Evolutionary conservation across 2,888 invertebrate species (phyloP).

Genomic region (Melieria picta): DNA sequence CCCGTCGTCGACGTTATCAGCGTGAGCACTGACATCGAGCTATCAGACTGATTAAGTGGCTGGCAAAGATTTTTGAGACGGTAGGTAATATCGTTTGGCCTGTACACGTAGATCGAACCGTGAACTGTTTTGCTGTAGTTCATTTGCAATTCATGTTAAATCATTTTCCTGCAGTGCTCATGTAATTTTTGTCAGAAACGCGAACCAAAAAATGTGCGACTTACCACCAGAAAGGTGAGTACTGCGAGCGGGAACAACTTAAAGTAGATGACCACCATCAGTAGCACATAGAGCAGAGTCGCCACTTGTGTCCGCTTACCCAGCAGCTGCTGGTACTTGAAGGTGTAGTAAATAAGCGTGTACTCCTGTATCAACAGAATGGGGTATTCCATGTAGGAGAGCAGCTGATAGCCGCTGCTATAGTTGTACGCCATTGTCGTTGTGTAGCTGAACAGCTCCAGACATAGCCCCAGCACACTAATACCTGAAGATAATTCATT

Average conservation of each 20-base stretch:
- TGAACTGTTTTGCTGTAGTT: no score
- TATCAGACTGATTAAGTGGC: no score
- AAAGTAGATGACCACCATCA: constrained; percentile 67
- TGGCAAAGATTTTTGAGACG: no score
- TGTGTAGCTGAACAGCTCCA: constrained; percentile 75
- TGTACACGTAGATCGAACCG: no score
- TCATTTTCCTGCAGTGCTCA: no score
- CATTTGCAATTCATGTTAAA: no score
- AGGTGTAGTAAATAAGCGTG: constrained; percentile 75
- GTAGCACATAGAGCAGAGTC: constrained; percentile 64
- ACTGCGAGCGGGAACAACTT: constrained; percentile 59
- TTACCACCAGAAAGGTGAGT: constrained; percentile 65
- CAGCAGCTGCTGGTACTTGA: constrained; percentile 74
- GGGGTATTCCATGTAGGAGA: constrained; percentile 87
- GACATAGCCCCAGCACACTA: constrained; percentile 60
- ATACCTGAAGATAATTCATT: constrained; percentile 52
- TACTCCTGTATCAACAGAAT: constrained; percentile 81
- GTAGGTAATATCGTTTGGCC: no score
- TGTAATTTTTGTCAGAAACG: no score
- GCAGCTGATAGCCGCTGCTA: constrained; percentile 75
- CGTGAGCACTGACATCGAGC: no score
- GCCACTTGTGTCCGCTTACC: constrained; percentile 62
- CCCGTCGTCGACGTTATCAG: no score
- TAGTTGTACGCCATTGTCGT: constrained; percentile 85
- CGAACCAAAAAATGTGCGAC: constrained; percentile 44